Percentiles rank a stretch among this genome's conserved stretches.
Conservation (phyloP, 2,113 vertebrate genomes). For the Lutjanus erythropterus region DNA sequence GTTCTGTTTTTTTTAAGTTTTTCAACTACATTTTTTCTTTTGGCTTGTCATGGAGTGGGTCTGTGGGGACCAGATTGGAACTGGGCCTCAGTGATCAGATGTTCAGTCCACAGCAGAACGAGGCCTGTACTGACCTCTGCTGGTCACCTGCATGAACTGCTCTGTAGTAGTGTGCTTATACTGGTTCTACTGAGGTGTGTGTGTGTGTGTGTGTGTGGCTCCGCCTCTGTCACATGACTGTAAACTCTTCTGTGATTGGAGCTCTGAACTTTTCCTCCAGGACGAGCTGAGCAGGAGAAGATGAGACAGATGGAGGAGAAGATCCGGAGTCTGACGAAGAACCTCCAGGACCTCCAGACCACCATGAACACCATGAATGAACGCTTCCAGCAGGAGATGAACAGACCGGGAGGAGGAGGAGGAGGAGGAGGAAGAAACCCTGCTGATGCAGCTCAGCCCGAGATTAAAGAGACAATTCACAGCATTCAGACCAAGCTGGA, state of each 20-base stretch:
- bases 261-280: constrained; percentile 61
- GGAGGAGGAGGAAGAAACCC: constrained; percentile 80
- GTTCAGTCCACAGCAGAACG: too few relatives aligned
- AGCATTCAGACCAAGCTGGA: constrained; percentile 92
- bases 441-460: constrained; percentile 88
- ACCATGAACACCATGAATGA: constrained; percentile 83
- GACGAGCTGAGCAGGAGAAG: constrained; percentile 85
- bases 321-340: constrained; percentile 89
- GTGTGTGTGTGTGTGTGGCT: not conserved
- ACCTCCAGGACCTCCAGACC: constrained; percentile 88
- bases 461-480: constrained; percentile 90
- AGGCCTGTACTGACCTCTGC: not conserved
- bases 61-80: too few relatives aligned
- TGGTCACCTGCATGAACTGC: not conserved
- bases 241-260: not conserved
- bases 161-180: too few relatives aligned
- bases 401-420: constrained; percentile 45
- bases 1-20: too few relatives aligned
- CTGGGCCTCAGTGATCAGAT: too few relatives aligned
- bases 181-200: too few relatives aligned
- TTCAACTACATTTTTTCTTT: too few relatives aligned
- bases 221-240: not conserved
- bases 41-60: too few relatives aligned
- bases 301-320: constrained; percentile 90
- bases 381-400: constrained; percentile 79